Evolutionary conservation across 2,888 invertebrate species (phyloP).

Genomic region (Caenorhabditis sp.): DNA sequence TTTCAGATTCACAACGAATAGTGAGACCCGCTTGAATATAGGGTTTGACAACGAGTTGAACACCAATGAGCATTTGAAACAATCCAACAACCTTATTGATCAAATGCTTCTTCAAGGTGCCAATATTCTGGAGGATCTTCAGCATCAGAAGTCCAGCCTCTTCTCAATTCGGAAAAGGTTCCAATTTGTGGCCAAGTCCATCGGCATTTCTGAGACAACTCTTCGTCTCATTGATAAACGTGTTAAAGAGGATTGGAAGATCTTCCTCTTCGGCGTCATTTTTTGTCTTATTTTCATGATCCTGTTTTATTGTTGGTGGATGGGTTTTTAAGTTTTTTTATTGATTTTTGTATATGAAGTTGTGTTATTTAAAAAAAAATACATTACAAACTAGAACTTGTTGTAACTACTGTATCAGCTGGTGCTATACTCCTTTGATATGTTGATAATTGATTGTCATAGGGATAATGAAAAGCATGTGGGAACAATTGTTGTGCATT

Average conservation of each 20-base stretch:
- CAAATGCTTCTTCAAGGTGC: slow-evolving; percentile 25
- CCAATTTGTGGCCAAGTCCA: slow-evolving; percentile 25
- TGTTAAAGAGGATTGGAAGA: slow-evolving; percentile 22
- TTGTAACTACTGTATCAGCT: no score
- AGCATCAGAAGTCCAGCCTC: slow-evolving; percentile 19
- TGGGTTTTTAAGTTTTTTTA: background rate
- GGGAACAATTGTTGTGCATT: no score
- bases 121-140: slow-evolving; percentile 14
- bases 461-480: no score
- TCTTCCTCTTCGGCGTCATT: slow-evolving; percentile 12
- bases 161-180: slow-evolving; percentile 17
- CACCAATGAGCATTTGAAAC: slow-evolving; percentile 17
- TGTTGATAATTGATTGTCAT: no score
- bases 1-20: slow-evolving; percentile 30
- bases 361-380: no score
- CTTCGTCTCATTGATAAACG: slow-evolving; percentile 31
- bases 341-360: no score
- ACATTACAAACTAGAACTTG: no score
- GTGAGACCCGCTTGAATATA: slow-evolving; percentile 23
- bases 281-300: slow-evolving; percentile 30
- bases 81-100: slow-evolving; percentile 23
- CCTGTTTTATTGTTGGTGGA: slow-evolving; percentile 32
- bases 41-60: slow-evolving; percentile 24
- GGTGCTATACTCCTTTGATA: no score
- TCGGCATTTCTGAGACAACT: slow-evolving; percentile 27